These are phyloP conservation scores for Rhinophrynus dorsalis DNA, from an alignment of 2,797 vertebrate species.

Conservation along the genomic window DNA sequence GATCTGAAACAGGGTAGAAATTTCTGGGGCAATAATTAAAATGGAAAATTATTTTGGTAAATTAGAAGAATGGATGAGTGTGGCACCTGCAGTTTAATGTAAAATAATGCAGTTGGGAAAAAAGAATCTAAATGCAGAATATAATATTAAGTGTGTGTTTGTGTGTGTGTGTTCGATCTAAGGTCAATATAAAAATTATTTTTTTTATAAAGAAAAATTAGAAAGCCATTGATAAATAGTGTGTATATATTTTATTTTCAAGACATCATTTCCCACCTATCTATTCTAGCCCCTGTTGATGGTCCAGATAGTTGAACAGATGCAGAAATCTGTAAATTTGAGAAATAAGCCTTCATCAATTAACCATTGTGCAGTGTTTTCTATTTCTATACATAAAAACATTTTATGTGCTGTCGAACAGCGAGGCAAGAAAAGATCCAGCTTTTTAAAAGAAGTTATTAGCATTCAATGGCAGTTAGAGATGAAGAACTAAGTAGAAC, in stretches of 20 bases:
- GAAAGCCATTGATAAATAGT: background rate
- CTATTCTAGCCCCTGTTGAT: slow-evolving; percentile 64
- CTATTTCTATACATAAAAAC: slow-evolving; percentile 24
- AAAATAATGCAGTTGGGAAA: too few relatives aligned
- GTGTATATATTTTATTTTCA: slow-evolving; percentile 19
- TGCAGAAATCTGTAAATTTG: slow-evolving; percentile 66
- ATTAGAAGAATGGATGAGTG: too few relatives aligned
- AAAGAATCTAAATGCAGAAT: too few relatives aligned
- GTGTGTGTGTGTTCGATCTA: too few relatives aligned
- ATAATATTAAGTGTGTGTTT: too few relatives aligned
- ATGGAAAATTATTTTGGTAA: too few relatives aligned
- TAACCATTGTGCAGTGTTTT: slow-evolving; percentile 53
- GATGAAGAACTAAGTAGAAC: background rate
- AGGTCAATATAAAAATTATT: too few relatives aligned
- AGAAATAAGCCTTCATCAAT: slow-evolving; percentile 57
- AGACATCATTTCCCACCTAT: background rate
- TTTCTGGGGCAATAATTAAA: too few relatives aligned
- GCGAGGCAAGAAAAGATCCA: background rate
- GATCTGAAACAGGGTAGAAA: too few relatives aligned
- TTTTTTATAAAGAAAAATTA: too few relatives aligned
- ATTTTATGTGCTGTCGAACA: slow-evolving; percentile 1
- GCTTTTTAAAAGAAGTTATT: slow-evolving; percentile 15
- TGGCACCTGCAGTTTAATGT: too few relatives aligned
- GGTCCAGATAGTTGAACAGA: slow-evolving; percentile 71
- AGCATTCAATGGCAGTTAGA: background rate